phyloP scores from a whole-genome alignment of 64 coral and sea anemone genomes.

The Exaiptasia diaphana region DNA sequence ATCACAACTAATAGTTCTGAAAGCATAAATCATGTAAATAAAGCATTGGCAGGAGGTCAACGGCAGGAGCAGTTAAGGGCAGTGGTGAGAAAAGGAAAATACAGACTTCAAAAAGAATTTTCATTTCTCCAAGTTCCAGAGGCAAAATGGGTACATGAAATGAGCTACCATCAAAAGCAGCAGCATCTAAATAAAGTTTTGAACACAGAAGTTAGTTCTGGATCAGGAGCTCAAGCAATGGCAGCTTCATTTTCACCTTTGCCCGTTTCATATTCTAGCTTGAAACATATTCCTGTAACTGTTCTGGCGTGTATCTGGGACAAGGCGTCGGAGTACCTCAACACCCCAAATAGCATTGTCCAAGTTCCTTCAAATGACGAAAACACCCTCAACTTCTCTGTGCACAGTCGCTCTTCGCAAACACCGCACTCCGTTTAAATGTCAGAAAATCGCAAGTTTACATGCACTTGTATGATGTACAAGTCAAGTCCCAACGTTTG shows the following conservation, averaged over 20 bases:
- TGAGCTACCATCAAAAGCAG: slow-evolving; percentile 15
- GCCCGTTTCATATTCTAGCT: slow-evolving; percentile 12
- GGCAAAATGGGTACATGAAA: slow-evolving; percentile 40
- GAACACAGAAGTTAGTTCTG: slow-evolving; percentile 38
- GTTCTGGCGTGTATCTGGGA: slow-evolving; percentile 61
- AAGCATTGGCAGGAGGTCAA: slow-evolving; percentile 57
- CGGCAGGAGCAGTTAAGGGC: slow-evolving; percentile 44
- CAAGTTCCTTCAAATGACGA: slow-evolving; percentile 22
- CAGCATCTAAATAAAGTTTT: slow-evolving; percentile 26
- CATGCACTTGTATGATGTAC: slow-evolving; percentile 56
- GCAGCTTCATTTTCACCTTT: neutral
- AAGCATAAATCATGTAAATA: slow-evolving; percentile 49
- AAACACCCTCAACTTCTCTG: slow-evolving; percentile 1
- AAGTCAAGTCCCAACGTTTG: slow-evolving; percentile 58
- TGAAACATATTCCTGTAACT: slow-evolving; percentile 44
- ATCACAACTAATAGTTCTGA: slow-evolving; percentile 57
- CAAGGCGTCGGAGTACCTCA: slow-evolving; percentile 55
- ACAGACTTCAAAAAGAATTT: slow-evolving; percentile 52
- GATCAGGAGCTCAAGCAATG: neutral
- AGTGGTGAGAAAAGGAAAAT: slow-evolving; percentile 62
- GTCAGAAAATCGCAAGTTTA: slow-evolving; percentile 34
- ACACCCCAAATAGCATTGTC: slow-evolving; percentile 16
- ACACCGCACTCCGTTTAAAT: slow-evolving; percentile 37
- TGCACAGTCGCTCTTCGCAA: slow-evolving; percentile 34
- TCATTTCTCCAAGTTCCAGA: slow-evolving; percentile 26